These are phyloP conservation scores for Cuculus canorus DNA, from an alignment of 2,797 vertebrate species.

Conservation along the genomic window DNA sequence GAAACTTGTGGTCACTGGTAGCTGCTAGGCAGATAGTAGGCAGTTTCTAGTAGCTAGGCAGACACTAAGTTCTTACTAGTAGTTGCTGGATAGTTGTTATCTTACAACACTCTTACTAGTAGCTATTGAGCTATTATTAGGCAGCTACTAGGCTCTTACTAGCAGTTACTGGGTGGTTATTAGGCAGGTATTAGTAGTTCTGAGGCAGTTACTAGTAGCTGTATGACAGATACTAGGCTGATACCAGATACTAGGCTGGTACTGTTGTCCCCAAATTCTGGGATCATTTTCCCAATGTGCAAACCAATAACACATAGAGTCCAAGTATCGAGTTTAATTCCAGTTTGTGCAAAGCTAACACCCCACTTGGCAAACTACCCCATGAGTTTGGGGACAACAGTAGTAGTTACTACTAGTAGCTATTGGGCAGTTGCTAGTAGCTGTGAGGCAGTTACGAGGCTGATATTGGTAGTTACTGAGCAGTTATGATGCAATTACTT, in stretches of 20 bases:
- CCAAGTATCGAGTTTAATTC: too few relatives aligned
- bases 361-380: too few relatives aligned
- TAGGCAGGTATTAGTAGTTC: background rate
- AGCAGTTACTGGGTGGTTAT: background rate
- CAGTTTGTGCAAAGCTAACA: too few relatives aligned
- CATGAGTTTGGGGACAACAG: too few relatives aligned
- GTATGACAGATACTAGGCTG: too few relatives aligned
- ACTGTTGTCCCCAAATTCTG: too few relatives aligned
- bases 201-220: background rate
- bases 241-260: too few relatives aligned
- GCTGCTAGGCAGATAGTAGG: background rate
- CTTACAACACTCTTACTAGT: too few relatives aligned
- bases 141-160: background rate
- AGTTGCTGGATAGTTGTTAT: background rate
- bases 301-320: too few relatives aligned
- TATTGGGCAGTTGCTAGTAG: too few relatives aligned
- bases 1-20: background rate
- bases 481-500: background rate
- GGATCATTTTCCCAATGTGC: too few relatives aligned
- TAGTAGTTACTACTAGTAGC: background rate
- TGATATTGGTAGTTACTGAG: background rate
- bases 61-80: background rate
- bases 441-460: rapidly evolving
- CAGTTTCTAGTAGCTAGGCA: background rate
- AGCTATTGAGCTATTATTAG: background rate